Base-by-base conservation (phyloP, 2,888 invertebrate genomes). In the Tenthredo livida region DNA sequence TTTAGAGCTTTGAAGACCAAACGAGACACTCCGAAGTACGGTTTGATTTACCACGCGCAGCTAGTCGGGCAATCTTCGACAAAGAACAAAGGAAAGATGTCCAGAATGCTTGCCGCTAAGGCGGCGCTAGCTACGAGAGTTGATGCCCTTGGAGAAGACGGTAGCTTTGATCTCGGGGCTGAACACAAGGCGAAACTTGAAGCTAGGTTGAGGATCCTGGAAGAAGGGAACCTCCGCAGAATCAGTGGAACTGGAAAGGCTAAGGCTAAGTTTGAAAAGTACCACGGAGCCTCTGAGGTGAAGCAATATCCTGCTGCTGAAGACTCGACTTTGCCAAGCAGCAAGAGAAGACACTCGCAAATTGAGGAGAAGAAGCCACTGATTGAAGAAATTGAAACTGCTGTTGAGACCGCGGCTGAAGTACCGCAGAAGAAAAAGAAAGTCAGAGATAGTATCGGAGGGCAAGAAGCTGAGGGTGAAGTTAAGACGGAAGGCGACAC, bases 21-120 rank as follows among this genome's bases (percentile, higher is more conserved):
- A 91, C 98, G 98, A 91, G 98, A 99, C 91, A 99, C 99, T 0
- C 99, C 99, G 0, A 99, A 99, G 92, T 99, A 99, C 93, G 99
- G 99, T 94, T 94, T 99, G 67, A 98, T 99, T 87, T 99, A 99
- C 93, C 99, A 99, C 92, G 97, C 99, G 0, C 97, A 97, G 90
- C 93, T 99, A 25, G 97, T 99, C 9, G 98, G 98, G 0, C 98
- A 98, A 92, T 96, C 97, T 0, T 97, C 97, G 91, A 95, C 97
- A 0, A 98, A 97, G 93, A 97, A 98, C 89, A 99, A 99, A 93
- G 99, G 99, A 86, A 97, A 97, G 94, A 97, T 97, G 96, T 98
- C 99, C 0, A 95, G 99, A 89, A 99, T 99, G 96, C 94, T 99
- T 89, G 99, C 99, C 0, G 99, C 99, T 0, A 99, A 99, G 93